Conservation (phyloP, 2,113 vertebrate genomes). For the Synchiropus splendidus region DNA sequence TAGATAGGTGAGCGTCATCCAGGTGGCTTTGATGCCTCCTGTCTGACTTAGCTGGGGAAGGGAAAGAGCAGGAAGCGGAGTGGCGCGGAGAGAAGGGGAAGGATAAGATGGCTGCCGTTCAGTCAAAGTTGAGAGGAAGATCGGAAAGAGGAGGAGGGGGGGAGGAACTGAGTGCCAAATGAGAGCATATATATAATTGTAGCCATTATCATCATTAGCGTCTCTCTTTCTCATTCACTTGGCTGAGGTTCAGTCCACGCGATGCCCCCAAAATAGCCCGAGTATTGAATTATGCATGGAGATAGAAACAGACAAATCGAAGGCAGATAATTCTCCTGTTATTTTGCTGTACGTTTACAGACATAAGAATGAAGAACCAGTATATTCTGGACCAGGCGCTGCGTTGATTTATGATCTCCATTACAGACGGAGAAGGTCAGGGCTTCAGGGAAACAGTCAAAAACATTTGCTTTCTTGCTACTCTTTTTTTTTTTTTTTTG, state of each 20-base stretch:
- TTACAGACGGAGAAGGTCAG: constrained; percentile 24
- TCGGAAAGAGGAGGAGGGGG: constrained; percentile 13
- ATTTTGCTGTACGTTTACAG: background rate
- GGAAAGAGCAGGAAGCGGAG: constrained; percentile 10
- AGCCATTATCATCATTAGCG: constrained; percentile 52
- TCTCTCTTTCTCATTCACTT: constrained; percentile 34
- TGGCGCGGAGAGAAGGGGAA: constrained; percentile 7
- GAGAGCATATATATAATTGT: constrained; percentile 48
- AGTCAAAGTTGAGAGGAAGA: constrained; percentile 15
- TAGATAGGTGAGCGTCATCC: constrained; percentile 22
- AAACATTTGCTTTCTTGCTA: constrained; percentile 3
- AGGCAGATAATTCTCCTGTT: constrained; percentile 25
- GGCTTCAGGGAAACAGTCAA: constrained; percentile 27
- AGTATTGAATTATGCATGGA: constrained; percentile 55
- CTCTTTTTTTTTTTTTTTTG: too few species aligned
- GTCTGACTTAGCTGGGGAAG: constrained; percentile 22
- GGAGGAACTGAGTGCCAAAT: constrained; percentile 31
- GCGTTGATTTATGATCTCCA: constrained; percentile 6
- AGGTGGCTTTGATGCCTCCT: constrained; percentile 14
- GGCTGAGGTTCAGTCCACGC: constrained; percentile 26
- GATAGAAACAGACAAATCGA: constrained; percentile 46
- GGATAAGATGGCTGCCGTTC: constrained; percentile 14
- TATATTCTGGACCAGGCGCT: constrained; percentile 1
- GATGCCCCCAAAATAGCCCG: constrained; percentile 44
- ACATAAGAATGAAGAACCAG: constrained; percentile 2